Base-by-base conservation (phyloP, 2,113 vertebrate genomes). In the Xyrauchen texanus region DNA sequence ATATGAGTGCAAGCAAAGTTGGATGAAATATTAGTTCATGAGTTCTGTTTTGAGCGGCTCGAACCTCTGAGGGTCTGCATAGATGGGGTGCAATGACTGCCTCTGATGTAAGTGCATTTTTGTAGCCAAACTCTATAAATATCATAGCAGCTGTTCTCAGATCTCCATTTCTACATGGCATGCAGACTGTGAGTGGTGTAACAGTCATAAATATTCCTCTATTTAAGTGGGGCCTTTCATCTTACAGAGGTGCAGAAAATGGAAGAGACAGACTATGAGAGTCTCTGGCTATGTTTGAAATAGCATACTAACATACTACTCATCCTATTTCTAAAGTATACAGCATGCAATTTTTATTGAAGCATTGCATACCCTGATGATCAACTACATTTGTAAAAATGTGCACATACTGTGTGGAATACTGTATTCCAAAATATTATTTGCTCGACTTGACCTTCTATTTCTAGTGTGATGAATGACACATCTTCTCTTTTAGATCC, bases 101-200 rank as follows among this genome's bases (percentile, higher is more conserved):
- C 52, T 78, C 51, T 55, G 53, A 11, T 52, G 45, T 15, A 75
- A 61, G 13, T 66, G 47, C 34, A 51, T 69, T 64, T 47, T 62
- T 78, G 0, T 45, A 15, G 0, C 9, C 52, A 44, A 21, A 55
- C 42, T 82, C 53, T 16, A 76, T 70, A 76, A 78, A 79, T 75
- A 70, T 34, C 53, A 6, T 21, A 45, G 64, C 63, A 84, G 82
- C 83, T 85, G 67, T 58, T 79, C 77, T 53, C 61, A 51, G 46
- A 61, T 13, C 64, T 60, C 61, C 10, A 42, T 16, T 66, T 60
- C 6, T 63, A 76, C 21, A 34, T 34, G 51, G 65, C 51, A 64
- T 6, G 49, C 42, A 51, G 13, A 15, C 21, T 42, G 55, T n/a
- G 63, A 69, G 80, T 55, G 63, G 15, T 16, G 11, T 67, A 69